Base-by-base conservation (phyloP, 2,797 vertebrate species). In the Myotis pilosus region DNA sequence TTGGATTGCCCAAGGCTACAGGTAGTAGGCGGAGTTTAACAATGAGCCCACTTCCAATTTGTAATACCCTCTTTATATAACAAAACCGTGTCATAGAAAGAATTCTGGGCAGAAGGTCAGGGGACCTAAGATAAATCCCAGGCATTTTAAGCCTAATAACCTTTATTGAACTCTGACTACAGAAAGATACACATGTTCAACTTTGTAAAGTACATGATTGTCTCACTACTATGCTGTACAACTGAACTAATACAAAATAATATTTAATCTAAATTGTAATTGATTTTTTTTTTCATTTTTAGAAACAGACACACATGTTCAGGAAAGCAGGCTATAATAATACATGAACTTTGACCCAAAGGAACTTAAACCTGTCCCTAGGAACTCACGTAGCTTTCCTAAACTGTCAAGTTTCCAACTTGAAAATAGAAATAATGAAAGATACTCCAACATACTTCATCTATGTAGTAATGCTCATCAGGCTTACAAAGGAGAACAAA, bases 21-120 rank as follows among this genome's bases (percentile, higher is more conserved):
- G 94, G 83, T 41, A 89, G 53, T 47, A 96, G 72, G 75, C 94
- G 68, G 95, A 64, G 92, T 92, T 92, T 91, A 95, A 90, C 74
- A 89, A 82, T 79, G 47, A 76, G 12, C 71, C 85, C 74, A 95
- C 41, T 95, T 97, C n/a, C 74, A 94, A 76, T 79, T 62, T 69
- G 33, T 44, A 94, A 76, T 55, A 38, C 36, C 13, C 10, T 76
- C 30, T 95, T 93, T 86, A 75, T 38, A 38, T 62, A 94, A 38
- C n/a, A 93, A 78, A 92, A 60, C 9, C 62, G 20, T 82, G 6
- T 28, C 33, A 76, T 33, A 49, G 81, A 88, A 92, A 92, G 47
- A 95, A 51, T 13, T 90, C 74, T 72, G 92, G 80, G 72, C 68
- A 89, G 41, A 30, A 92, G 80, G 79, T 94, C 44, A 93, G 53